These are phyloP conservation scores for Poecilia velifera DNA, from an alignment of 2,797 vertebrate species.

Conservation along the genomic window DNA sequence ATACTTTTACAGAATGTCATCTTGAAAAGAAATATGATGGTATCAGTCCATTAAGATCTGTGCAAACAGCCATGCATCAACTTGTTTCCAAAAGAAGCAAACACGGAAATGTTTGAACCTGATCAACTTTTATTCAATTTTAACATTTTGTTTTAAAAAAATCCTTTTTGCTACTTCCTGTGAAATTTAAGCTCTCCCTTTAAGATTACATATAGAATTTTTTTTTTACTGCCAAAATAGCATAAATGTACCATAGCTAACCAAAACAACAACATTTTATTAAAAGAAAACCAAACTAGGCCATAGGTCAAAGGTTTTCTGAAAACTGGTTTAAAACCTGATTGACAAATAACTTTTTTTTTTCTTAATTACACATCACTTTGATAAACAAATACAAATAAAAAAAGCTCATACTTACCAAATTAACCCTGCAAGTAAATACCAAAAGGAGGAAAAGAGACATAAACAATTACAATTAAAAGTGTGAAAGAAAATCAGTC, in stretches of 20 bases:
- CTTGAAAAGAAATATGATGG: background rate
- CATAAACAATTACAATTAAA: background rate
- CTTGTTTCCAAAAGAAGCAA: background rate
- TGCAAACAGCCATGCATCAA: background rate
- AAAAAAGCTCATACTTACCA: slow-evolving; percentile 63
- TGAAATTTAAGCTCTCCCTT: background rate
- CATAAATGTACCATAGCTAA: background rate
- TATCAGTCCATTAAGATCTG: background rate
- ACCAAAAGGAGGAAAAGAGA: background rate
- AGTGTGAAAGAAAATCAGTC: background rate
- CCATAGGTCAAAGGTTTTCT: background rate
- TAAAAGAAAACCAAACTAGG: slow-evolving; percentile 9
- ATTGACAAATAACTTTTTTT: background rate
- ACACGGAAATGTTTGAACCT: background rate
- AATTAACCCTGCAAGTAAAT: slow-evolving; percentile 12
- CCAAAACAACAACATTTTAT: slow-evolving; percentile 26
- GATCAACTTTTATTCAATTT: background rate
- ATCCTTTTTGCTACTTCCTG: background rate
- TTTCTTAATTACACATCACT: background rate
- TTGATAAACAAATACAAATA: background rate
- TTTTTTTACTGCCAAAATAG: background rate
- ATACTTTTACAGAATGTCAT: background rate
- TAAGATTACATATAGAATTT: slow-evolving; percentile 1
- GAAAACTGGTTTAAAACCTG: background rate
- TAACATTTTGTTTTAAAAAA: background rate